phyloP scores from a whole-genome alignment of 2,797 vertebrate species.

The Amphiprion clarkii region DNA sequence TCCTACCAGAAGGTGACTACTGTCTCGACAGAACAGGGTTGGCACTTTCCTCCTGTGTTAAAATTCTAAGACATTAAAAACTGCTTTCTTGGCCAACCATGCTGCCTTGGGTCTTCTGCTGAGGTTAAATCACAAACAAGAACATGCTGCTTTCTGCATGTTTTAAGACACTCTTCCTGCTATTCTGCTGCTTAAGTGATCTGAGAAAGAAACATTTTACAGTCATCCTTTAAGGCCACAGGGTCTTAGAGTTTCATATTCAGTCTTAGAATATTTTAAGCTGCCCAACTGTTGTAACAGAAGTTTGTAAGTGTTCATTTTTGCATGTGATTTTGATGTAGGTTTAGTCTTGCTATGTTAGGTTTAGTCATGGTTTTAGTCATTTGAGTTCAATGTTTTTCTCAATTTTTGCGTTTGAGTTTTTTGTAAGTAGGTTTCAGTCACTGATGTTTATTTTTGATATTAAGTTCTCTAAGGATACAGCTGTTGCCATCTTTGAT shows the following conservation, averaged over 20 bases:
- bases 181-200: slow-evolving; percentile 7
- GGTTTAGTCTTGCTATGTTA: background rate
- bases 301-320: background rate
- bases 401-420: too few relatives aligned
- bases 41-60: slow-evolving; percentile 5
- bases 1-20: background rate
- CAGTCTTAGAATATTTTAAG: too few relatives aligned
- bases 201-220: background rate
- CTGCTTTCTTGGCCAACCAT: background rate
- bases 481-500: background rate
- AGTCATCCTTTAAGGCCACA: background rate
- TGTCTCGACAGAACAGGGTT: background rate
- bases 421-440: too few relatives aligned
- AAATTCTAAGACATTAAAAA: background rate
- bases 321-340: background rate
- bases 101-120: background rate
- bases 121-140: background rate
- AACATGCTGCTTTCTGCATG: background rate
- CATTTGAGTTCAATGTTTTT: too few relatives aligned
- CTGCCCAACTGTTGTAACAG: background rate
- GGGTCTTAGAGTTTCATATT: background rate
- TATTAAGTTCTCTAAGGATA: too few relatives aligned
- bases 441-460: too few relatives aligned
- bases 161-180: slow-evolving; percentile 1
- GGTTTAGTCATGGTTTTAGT: background rate